phyloP scores from a whole-genome alignment of 2,888 invertebrate species.

The Mythimna vitellina region DNA sequence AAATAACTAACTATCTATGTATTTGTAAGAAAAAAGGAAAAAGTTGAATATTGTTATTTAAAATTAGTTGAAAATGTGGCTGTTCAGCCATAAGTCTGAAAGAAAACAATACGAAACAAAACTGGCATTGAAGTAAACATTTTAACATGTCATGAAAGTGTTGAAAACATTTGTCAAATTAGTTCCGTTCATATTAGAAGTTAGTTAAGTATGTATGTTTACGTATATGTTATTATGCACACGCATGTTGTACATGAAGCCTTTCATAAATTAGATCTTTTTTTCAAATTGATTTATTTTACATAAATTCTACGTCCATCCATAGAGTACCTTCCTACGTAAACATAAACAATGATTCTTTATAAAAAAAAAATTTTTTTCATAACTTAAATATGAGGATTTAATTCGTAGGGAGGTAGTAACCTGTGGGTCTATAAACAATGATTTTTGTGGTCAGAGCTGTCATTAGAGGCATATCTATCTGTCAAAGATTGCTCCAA shows the following conservation, averaged over 20 bases:
- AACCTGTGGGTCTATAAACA: too few relatives aligned
- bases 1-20: slow-evolving; percentile 5
- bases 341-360: too few relatives aligned
- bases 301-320: too few relatives aligned
- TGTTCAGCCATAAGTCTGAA: slow-evolving; percentile 27
- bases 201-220: neutral
- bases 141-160: slow-evolving; percentile 14
- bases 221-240: neutral
- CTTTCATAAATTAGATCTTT: too few relatives aligned
- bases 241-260: neutral
- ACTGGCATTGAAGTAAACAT: slow-evolving; percentile 46
- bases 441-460: too few relatives aligned
- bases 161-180: slow-evolving; percentile 25
- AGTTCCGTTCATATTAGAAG: neutral
- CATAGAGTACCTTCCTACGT: too few relatives aligned
- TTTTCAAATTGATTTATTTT: too few relatives aligned
- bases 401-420: too few relatives aligned
- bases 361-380: too few relatives aligned
- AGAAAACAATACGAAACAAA: slow-evolving; percentile 47
- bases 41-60: slow-evolving; percentile 21
- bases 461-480: too few relatives aligned
- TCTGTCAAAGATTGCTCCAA: too few relatives aligned
- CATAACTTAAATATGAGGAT: too few relatives aligned
- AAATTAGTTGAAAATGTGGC: slow-evolving; percentile 20
- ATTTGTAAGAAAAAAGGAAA: neutral